Base-by-base conservation (phyloP, 1,140 invertebrate species). In the Drosophila parvula region DNA sequence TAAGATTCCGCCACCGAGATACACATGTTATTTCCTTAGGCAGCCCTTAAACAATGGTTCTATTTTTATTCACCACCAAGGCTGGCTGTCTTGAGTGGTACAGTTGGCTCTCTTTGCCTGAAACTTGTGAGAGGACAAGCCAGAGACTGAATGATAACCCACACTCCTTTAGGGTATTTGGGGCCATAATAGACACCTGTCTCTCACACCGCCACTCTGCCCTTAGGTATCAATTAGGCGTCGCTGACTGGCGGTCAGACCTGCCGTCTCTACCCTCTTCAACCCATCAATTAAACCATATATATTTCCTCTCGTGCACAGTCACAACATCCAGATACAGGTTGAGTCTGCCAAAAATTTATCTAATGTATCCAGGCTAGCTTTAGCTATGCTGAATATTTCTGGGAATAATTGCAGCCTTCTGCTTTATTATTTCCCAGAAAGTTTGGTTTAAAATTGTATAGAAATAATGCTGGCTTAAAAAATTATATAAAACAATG, bases 221-320 rank as follows among this genome's bases (percentile, higher is more conserved):
- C 32, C 14, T 38, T 69, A 40, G 48, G 63, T 61, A 77, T 61
- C 74, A 77, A 77, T 77, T 77, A 69, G 28, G 62, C 22, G 8
- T 41, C 41, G 59, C 50, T 55, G 16, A 60, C 32, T 53, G 36
- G 27, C 68, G 43, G 43, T 38, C 30, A 14, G 48, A 7, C 22
- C 55, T 27, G 36, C 41, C 8, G 50, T 28, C 48, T 14, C 38
- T 51, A 83, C 83, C 83, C 84, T 88, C 84, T 78, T 88, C 84
- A 88, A 88, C 43, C 70, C 77, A 89, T 79, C 83, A 89, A 88
- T 88, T 88, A 89, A 88, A 64, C 71, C 61, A 78, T 53, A 53
- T 51, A 79, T 64, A 50, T 75, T 57, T 61, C 43, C 40, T 18
- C 12, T 18, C 7, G 3, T 69, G 74, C 58, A 71, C 57, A 45